Evolutionary conservation across 2,113 vertebrate genomes (phyloP), one percentile per base, ranked within the genome.

Genomic region (Hystrix cristata): DNA sequence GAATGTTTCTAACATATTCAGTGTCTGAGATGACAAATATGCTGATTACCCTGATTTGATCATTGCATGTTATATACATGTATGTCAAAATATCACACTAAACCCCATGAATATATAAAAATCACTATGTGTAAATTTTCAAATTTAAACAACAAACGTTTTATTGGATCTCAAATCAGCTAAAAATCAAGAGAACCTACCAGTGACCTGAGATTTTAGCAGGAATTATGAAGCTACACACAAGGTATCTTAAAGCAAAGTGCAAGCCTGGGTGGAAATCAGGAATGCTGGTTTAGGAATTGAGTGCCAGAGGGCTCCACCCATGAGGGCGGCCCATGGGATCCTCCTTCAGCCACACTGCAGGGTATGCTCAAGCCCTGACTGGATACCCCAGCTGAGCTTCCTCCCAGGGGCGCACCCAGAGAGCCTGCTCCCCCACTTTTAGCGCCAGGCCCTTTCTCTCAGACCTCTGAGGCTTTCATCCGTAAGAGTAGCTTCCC

Each of bases 141-240:
- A n/a, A 25, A 15, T 27, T 25, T 55, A 38, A 69, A 69, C 69
- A 5, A 2, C 31, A 81, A 81, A 11, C 6, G 34, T 53, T 53
- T 71, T 80, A 43, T 65, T 74, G 76, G 65, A 16, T 71, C 43
- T 84, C 8, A 84, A 46, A 2, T 87, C 29, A 91, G n/a, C 60
- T 64, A 78, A 78, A 91, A 93, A 62, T 38, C 62, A 85, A n/a
- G n/a, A 79, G 34, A 85, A 34, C 48, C 16, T 84, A 31, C 15
- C 15, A 65, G 79, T 87, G 19, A 59, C 16, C 21, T 80, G 64
- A 60, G 57, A 31, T 72, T 87, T 78, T 64, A 91, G 78, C 43
- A 85, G 38, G 34, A 91, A 43, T 89, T 21, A 60, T 62, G 25
- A 27, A 12, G 25, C 7, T 1, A 0, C n/a, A 74, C 4, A 16